Conservation (phyloP, 2,113 vertebrate species). For the Phalacrocorax brasilianus region DNA sequence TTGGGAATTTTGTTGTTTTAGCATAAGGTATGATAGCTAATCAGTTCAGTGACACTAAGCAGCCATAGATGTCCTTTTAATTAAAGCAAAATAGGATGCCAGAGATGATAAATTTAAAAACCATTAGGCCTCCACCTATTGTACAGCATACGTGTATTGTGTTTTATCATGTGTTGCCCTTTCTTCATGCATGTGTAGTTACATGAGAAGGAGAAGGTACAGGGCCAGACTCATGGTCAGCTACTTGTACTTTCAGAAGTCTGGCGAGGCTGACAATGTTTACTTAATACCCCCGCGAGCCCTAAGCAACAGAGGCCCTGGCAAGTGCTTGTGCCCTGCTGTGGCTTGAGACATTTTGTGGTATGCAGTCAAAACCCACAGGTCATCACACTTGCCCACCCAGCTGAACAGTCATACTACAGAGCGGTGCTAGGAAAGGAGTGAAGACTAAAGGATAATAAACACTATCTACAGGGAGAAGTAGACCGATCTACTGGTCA, state of each 20-base stretch:
- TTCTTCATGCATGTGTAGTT: not conserved
- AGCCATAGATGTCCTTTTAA: not conserved
- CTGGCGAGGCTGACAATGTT: not conserved
- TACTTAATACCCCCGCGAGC: not conserved
- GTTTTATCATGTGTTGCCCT: not conserved
- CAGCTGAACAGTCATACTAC: not conserved
- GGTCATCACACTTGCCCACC: not conserved
- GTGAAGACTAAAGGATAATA: not conserved
- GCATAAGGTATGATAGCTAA: not conserved
- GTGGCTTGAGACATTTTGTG: not conserved
- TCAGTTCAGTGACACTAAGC: not conserved
- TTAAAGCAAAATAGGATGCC: not conserved
- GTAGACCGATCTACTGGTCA: not conserved
- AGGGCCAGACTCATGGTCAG: not conserved
- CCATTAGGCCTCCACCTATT: not conserved
- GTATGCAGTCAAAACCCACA: not conserved
- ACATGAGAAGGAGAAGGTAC: not conserved
- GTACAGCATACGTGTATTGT: accelerated
- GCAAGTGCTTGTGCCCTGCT: not conserved
- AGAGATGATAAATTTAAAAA: not conserved
- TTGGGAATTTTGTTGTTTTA: not conserved
- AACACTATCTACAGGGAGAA: not conserved
- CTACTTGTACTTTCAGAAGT: not conserved
- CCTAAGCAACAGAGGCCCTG: not conserved
- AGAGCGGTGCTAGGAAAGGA: not conserved